These are phyloP conservation scores for Oophaga sylvatica DNA, from an alignment of 2,797 vertebrate genomes.

Conservation along the genomic window DNA sequence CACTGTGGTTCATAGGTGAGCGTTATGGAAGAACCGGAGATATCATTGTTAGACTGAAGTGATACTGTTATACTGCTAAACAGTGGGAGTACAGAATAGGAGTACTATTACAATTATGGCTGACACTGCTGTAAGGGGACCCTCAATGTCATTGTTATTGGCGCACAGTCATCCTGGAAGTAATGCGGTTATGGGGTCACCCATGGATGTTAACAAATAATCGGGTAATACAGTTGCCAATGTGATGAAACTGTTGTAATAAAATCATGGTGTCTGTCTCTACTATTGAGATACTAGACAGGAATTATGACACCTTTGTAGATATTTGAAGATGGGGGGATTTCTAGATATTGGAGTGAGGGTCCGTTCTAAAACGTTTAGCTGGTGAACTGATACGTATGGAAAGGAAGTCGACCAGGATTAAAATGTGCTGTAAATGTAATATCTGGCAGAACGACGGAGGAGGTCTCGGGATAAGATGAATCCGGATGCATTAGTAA, in stretches of 20 bases:
- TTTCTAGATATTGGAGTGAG: no score
- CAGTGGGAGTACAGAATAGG: no score
- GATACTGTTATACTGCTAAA: neutral
- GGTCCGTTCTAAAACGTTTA: no score
- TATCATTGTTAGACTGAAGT: neutral
- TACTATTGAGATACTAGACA: neutral
- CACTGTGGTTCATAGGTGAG: neutral
- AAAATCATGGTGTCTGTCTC: neutral
- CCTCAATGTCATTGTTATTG: neutral
- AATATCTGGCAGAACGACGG: slow-evolving; percentile 14
- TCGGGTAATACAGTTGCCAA: neutral
- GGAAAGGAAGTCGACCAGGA: neutral
- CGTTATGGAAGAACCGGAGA: neutral
- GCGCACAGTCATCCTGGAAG: neutral
- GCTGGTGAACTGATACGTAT: neutral
- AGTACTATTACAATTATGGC: neutral
- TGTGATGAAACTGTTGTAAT: neutral
- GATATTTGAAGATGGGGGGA: no score
- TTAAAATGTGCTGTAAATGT: slow-evolving; percentile 19
- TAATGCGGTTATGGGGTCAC: neutral
- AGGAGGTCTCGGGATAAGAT: slow-evolving; percentile 9
- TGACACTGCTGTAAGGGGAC: neutral
- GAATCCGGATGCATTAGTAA: slow-evolving; percentile 21
- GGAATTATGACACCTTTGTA: no score
- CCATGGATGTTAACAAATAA: neutral